Conservation (phyloP, 2,888 invertebrate species). For the Dioctria rufipes region DNA sequence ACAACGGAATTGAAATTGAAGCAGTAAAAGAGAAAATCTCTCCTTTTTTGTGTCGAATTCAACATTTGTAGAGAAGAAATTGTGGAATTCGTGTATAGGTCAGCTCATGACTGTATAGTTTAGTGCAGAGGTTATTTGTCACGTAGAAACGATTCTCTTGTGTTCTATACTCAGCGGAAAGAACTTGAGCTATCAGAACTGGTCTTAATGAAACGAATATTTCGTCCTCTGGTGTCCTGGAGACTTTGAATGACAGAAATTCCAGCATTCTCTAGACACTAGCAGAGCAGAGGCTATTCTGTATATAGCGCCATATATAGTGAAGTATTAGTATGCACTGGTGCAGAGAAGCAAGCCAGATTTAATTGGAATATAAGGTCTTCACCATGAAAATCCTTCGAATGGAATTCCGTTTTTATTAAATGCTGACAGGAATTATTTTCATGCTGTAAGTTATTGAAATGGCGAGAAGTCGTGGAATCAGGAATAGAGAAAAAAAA, state of each 20-base stretch:
- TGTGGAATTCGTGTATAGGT: neutral
- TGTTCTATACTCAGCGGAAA: slow-evolving; percentile 27
- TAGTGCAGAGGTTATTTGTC: slow-evolving; percentile 44
- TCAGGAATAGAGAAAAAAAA: too few species aligned
- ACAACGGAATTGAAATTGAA: slow-evolving; percentile 4
- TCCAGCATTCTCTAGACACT: slow-evolving; percentile 7
- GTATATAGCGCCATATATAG: too few species aligned
- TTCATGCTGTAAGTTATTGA: neutral
- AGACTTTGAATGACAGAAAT: slow-evolving; percentile 38
- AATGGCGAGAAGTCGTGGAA: too few species aligned
- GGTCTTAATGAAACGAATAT: slow-evolving; percentile 50
- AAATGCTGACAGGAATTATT: slow-evolving; percentile 32
- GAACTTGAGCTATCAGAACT: slow-evolving; percentile 22
- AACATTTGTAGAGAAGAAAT: neutral
- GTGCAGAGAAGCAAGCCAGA: slow-evolving; percentile 6
- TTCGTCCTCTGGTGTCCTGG: slow-evolving; percentile 20
- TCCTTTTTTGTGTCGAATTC: slow-evolving; percentile 27
- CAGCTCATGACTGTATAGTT: neutral
- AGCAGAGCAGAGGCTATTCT: neutral
- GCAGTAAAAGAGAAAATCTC: slow-evolving; percentile 29
- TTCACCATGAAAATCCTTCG: slow-evolving; percentile 9
- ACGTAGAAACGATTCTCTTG: slow-evolving; percentile 26
- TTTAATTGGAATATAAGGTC: slow-evolving; percentile 43
- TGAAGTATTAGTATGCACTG: too few species aligned
- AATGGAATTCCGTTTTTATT: slow-evolving; percentile 41